phyloP scores from a whole-genome alignment of 2,113 vertebrate genomes.

The Gymnobelideus leadbeateri region DNA sequence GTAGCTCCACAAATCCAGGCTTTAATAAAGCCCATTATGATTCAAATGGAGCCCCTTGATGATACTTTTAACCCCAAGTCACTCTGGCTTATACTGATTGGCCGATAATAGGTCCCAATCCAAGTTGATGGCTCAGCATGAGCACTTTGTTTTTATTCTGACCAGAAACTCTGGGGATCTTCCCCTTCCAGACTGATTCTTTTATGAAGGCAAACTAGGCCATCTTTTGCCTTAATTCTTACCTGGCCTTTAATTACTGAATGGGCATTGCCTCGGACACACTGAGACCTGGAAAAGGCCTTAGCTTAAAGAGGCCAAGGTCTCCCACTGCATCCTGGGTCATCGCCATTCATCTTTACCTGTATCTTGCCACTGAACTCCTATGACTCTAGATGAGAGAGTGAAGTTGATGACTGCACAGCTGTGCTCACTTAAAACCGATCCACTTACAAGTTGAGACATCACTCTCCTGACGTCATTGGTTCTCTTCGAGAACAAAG shows the following conservation, averaged over 20 bases:
- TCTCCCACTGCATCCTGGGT: too few relatives aligned
- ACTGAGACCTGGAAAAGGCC: not conserved
- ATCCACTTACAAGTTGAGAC: not conserved
- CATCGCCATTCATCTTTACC: not conserved
- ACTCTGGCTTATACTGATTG: not conserved
- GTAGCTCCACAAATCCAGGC: not conserved
- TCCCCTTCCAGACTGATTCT: too few relatives aligned
- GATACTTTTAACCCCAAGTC: not conserved
- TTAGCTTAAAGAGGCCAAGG: too few relatives aligned
- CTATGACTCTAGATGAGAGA: too few relatives aligned
- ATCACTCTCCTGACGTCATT: not conserved
- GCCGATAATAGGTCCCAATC: not conserved
- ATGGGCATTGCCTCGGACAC: not conserved
- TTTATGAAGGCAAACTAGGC: too few relatives aligned
- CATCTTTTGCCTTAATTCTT: not conserved
- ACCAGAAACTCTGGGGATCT: not conserved
- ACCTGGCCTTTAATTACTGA: not conserved
- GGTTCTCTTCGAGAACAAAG: not conserved
- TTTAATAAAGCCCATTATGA: not conserved
- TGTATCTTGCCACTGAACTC: not conserved
- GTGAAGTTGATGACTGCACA: not conserved
- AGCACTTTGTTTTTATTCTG: not conserved
- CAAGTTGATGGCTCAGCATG: not conserved
- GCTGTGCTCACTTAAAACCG: not conserved
- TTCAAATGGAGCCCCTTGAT: not conserved